These are phyloP conservation scores for Temnothorax ravouxi DNA, from an alignment of 2,888 invertebrate genomes.

Conservation along the genomic window DNA sequence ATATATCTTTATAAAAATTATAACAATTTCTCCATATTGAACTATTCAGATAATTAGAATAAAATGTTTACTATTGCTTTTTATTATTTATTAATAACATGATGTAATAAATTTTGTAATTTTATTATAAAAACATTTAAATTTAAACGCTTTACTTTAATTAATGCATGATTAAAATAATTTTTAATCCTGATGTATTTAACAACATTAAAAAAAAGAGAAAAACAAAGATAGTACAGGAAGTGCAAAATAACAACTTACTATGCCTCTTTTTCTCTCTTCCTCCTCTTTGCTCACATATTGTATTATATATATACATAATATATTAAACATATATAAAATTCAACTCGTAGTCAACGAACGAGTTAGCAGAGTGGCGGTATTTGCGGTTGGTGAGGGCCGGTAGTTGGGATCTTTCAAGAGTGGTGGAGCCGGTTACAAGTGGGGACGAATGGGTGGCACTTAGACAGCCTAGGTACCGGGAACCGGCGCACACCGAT, in stretches of 20 bases:
- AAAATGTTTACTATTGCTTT: not conserved
- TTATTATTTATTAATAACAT: conserved; percentile 15
- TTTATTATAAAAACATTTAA: not conserved
- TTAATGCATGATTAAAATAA: not conserved
- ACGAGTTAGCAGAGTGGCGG: not conserved
- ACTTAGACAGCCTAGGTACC: conserved; percentile 53
- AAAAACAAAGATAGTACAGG: not conserved
- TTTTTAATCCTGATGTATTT: not conserved
- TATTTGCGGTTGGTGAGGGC: conserved; percentile 51
- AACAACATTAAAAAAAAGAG: not conserved
- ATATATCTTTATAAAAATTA: not conserved
- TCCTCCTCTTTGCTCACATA: not conserved
- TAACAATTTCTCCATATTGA: not conserved
- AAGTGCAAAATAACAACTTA: not conserved
- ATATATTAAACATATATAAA: no score
- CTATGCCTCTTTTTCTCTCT: not conserved
- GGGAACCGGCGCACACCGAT: conserved; percentile 63
- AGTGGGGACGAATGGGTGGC: conserved; percentile 73
- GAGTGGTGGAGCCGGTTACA: conserved; percentile 63
- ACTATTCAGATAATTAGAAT: not conserved
- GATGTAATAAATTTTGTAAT: not conserved
- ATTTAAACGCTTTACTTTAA: not conserved
- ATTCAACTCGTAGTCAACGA: conserved; percentile 6
- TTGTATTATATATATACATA: not conserved
- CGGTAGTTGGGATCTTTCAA: conserved; percentile 38